phyloP scores from a whole-genome alignment of 2,888 invertebrate species.

The Tipula confusa region DNA sequence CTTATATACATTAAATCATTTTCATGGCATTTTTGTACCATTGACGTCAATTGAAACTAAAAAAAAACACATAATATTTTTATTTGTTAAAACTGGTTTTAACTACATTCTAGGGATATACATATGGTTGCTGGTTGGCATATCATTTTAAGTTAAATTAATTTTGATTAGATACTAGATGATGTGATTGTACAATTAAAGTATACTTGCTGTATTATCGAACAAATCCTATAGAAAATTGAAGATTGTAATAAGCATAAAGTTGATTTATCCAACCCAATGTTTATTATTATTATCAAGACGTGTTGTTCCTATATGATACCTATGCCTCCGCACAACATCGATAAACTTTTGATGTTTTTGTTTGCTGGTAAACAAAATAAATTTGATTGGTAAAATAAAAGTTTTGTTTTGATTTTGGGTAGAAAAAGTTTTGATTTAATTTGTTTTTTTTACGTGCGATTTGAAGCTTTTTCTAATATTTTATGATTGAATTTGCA shows the following conservation, averaged over 20 bases:
- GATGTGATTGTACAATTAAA: neutral
- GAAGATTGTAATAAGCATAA: neutral
- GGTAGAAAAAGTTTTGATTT: neutral
- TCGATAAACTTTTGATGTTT: neutral
- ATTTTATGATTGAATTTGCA: neutral
- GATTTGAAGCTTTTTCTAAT: neutral
- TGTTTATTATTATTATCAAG: neutral
- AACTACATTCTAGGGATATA: neutral
- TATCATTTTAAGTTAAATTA: neutral
- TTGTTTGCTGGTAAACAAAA: neutral
- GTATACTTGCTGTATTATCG: neutral
- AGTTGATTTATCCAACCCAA: neutral
- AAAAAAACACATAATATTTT: neutral
- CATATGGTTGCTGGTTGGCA: neutral
- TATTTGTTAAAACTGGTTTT: neutral
- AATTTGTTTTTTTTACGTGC: neutral
- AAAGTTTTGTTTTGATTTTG: neutral
- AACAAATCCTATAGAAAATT: neutral
- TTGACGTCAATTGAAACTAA: conserved; percentile 1
- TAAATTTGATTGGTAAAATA: neutral
- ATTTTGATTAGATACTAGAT: too few species aligned
- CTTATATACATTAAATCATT: neutral
- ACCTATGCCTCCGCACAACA: neutral
- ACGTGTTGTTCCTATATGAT: neutral
- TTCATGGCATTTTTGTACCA: neutral